Evolutionary conservation across 2,113 vertebrate species (phyloP), one percentile per base, ranked within the genome.

Genomic region (Menura novaehollandiae): DNA sequence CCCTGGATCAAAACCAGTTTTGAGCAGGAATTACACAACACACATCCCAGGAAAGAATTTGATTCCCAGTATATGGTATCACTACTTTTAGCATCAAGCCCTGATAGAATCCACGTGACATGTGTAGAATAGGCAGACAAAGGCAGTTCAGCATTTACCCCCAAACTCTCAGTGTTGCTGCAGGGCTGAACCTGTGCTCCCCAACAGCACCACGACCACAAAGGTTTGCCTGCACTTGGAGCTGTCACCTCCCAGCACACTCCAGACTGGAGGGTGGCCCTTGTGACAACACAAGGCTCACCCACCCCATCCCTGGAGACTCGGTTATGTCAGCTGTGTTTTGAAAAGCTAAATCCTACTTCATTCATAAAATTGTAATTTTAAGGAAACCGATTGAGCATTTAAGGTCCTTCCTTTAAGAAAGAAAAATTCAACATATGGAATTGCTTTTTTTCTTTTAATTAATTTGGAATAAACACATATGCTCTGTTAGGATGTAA

Each of bases 381-480:
- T 95, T 92, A 97, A 97, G 76, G 85, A 96, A 96, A 97, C 62
- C 3, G 3, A 73, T 93, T 89, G 67, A 79, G 71, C 35, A 74
- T 67, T 93, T 89, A 63, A 89, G 66, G 72, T 84, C 77, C 47
- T 97, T 95, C 66, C 82, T 62, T 84, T 52, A 67, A 32, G 85
- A 93, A 94, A 71, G 75, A 68, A 91, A 89, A 91, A 68, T 33
- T 66, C 71, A 87, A 84, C 51, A 67, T 51, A 77, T 30, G 73
- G 72, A 66, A 86, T 79, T 4, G 32, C 9, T 51, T 77, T 66
- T 44, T 66, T 69, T 18, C 39, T 52, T 53, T 11, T 51, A 11
- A 71, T 47, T 89, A 49, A 74, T 80, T 91, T 72, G 59, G 75
- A 94, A 88, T 81, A 82, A 89, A 95, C 24, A 75, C 6, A 8